These are phyloP conservation scores for Crocodylus rhombifer DNA, from an alignment of 2,797 vertebrate species.

Conservation along the genomic window DNA sequence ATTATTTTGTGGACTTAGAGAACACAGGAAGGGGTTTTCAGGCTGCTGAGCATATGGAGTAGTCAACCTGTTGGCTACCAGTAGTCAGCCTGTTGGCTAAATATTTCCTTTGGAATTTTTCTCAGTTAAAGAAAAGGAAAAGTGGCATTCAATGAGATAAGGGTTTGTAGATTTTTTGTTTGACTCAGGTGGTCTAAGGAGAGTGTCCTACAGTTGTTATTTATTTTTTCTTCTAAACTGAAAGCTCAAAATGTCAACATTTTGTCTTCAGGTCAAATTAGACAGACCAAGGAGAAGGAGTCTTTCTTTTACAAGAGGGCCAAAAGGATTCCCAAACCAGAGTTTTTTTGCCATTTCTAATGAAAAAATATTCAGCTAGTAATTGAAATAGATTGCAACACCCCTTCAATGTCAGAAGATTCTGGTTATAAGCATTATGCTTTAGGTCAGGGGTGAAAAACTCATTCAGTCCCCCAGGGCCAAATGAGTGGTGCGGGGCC, in stretches of 20 bases:
- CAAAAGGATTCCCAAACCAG: neutral
- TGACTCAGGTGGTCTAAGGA: neutral
- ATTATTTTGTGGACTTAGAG: neutral
- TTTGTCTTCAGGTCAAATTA: neutral
- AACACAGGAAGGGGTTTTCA: neutral
- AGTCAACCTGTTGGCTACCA: neutral
- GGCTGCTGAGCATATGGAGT: neutral
- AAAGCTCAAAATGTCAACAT: neutral
- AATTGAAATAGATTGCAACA: neutral
- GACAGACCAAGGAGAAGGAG: conserved; percentile 6
- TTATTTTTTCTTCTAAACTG: neutral
- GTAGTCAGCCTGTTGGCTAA: neutral
- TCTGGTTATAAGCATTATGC: neutral
- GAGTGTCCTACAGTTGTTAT: neutral
- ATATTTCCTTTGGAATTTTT: neutral
- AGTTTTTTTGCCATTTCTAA: neutral
- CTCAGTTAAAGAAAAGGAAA: neutral
- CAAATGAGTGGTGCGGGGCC: no score
- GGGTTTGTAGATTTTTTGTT: neutral
- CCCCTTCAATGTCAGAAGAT: neutral
- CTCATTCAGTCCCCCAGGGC: no score
- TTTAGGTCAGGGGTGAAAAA: neutral
- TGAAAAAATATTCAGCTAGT: conserved; percentile 22
- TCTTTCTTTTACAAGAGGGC: neutral
- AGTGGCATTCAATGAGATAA: neutral